Evolutionary conservation across 2,888 invertebrate genomes (phyloP), one percentile per base, ranked within the genome.

Genomic region (Omphaloscelis lunosa): DNA sequence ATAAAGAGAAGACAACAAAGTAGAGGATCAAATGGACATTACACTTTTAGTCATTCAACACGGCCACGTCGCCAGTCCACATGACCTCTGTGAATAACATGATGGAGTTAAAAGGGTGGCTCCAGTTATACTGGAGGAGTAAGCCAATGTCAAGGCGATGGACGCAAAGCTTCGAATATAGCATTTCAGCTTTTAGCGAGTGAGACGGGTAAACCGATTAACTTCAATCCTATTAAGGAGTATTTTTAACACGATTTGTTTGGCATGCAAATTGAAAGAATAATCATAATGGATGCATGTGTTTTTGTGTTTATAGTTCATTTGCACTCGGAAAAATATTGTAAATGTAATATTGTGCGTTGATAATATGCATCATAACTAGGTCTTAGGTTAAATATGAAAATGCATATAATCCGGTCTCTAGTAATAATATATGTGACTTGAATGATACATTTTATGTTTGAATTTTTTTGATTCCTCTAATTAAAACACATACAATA

Each of bases 21-120:
- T 90, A 87, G 75, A 75, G 87, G 88, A 90, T 90, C 86, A 90
- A 91, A 88, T 86, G 88, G 90, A 90, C 88, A 88, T 90, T 82
- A 87, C 86, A 86, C 87, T 85, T 81, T 83, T 78, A 84, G 89
- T 88, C 84, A 91, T 88, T 86, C 83, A 83, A 89, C 80, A 87
- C 85, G 70, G 81, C 78, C 66, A 79, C 74, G 45, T 53, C 39
- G 17, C 84, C 76, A 79, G 48, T 62, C n/a, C 20, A 63, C 48
- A 67, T 65, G 69, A 77, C 20, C 77, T 76, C 20, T 56, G 63
- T 2, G 27, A 5, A 68, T 6, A 61, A 58, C 17, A 39, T 11
- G 17, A 63, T 5, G 48, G 20, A 34, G 70, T 68, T 23, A 12
- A 69, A 75, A 77, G 80, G 79, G 87, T 81, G 77, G 79, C 29